These are phyloP conservation scores for Aphelenchoides bicaudatus DNA, from an alignment of 2,888 invertebrate genomes.

Conservation along the genomic window DNA sequence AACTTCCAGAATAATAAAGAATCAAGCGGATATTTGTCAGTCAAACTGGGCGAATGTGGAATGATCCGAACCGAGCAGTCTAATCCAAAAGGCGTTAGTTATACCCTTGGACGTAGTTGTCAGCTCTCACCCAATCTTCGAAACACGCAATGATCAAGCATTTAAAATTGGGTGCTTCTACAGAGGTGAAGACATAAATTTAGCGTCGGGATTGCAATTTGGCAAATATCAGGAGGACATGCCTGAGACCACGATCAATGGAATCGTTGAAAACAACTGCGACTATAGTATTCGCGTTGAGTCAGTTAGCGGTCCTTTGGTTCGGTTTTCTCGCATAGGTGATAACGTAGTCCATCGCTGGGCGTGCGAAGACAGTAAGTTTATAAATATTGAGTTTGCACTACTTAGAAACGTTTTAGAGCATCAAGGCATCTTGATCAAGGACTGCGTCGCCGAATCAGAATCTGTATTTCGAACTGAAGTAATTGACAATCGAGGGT, in stretches of 20 bases:
- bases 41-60: conserved; percentile 54
- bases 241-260: conserved; percentile 13
- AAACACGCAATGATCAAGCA: conserved; percentile 48
- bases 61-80: conserved; percentile 41
- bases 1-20: conserved; percentile 45
- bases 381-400: too few relatives aligned
- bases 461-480: conserved; percentile 15
- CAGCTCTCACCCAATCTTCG: conserved; percentile 49
- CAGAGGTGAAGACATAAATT: conserved; percentile 38
- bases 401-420: too few relatives aligned
- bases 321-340: conserved; percentile 38
- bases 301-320: conserved; percentile 41
- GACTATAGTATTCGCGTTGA: conserved; percentile 43
- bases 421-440: conserved; percentile 40
- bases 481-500: conserved; percentile 41
- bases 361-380: conserved; percentile 47
- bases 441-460: conserved; percentile 38
- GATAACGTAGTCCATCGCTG: conserved; percentile 46
- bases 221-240: neutral
- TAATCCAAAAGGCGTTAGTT: neutral
- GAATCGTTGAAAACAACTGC: conserved; percentile 26
- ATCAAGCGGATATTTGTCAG: conserved; percentile 39
- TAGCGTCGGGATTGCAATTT: neutral
- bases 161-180: conserved; percentile 53
- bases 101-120: conserved; percentile 43